Evolutionary conservation across 2,888 invertebrate genomes (phyloP).

Genomic region (Cremastinae sp.): DNA sequence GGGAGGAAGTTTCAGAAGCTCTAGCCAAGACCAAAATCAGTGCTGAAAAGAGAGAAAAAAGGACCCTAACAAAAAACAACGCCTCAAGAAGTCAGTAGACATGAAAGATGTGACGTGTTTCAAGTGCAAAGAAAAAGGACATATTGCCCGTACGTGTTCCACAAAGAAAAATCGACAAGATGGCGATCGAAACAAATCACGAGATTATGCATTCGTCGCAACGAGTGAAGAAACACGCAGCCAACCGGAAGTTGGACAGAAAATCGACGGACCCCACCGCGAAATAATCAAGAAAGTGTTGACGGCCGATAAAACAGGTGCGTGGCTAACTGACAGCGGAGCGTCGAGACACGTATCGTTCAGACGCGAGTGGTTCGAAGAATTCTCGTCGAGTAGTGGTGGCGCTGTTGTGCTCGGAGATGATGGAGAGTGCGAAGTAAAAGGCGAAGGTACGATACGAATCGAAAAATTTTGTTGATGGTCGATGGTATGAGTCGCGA

Average conservation of each 20-base stretch:
- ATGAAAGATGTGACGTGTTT: conserved; percentile 31
- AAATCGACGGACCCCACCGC: not conserved
- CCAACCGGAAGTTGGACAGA: not conserved
- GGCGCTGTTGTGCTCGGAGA: conserved; percentile 39
- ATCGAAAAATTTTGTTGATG: conserved; percentile 39
- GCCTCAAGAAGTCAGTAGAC: not conserved
- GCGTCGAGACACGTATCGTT: conserved; percentile 32
- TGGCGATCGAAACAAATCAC: conserved; percentile 1
- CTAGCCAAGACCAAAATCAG: conserved; percentile 10
- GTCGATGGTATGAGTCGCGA: conserved; percentile 13
- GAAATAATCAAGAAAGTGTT: conserved; percentile 5
- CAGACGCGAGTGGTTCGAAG: conserved; percentile 38
- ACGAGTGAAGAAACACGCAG: not conserved
- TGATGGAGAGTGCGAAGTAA: conserved; percentile 32
- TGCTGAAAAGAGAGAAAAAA: not conserved
- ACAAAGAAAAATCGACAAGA: conserved; percentile 18
- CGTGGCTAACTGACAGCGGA: conserved; percentile 50
- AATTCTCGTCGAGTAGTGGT: conserved; percentile 27
- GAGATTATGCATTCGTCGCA: conserved; percentile 23
- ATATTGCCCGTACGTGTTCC: conserved; percentile 40
- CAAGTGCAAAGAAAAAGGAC: conserved; percentile 46
- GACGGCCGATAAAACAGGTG: conserved; percentile 2
- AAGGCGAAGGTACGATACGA: conserved; percentile 33
- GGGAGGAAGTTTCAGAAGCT: conserved; percentile 32
- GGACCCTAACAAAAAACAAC: conserved; percentile 7